Percentiles rank a stretch among this genome's conserved stretches.
These are phyloP conservation scores for Cistogaster globosa DNA, from an alignment of 2,888 invertebrate genomes.

Conservation along the genomic window DNA sequence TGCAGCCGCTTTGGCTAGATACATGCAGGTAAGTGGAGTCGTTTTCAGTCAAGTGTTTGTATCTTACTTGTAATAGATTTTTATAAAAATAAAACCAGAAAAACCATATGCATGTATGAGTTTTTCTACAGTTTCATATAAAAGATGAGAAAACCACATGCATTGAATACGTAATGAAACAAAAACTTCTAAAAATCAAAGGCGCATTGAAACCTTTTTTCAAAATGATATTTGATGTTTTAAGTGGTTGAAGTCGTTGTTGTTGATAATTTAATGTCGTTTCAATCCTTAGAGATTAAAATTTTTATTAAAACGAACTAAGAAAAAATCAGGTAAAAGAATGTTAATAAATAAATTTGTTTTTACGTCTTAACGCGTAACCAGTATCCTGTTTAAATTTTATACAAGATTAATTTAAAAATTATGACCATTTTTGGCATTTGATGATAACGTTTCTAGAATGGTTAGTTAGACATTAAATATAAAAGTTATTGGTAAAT, in stretches of 20 bases:
- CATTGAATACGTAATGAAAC: conserved; percentile 46
- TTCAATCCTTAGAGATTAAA: conserved; percentile 51
- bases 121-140: conserved; percentile 20
- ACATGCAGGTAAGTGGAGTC: conserved; percentile 83
- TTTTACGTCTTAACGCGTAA: too few relatives aligned
- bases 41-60: neutral
- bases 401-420: too few relatives aligned
- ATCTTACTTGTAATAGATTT: conserved; percentile 22
- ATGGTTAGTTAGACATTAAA: too few relatives aligned
- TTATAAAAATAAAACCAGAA: neutral
- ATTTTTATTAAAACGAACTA: conserved; percentile 42
- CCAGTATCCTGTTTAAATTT: too few relatives aligned
- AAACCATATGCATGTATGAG: conserved; percentile 4
- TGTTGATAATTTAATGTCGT: conserved; percentile 32
- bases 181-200: neutral
- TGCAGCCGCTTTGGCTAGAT: conserved; percentile 85
- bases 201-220: neutral
- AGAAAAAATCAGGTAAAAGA: too few relatives aligned
- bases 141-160: conserved; percentile 45
- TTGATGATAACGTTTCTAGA: too few relatives aligned
- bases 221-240: conserved; percentile 23
- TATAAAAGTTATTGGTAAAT: too few relatives aligned
- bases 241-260: conserved; percentile 47
- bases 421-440: too few relatives aligned
- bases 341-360: too few relatives aligned